These are phyloP conservation scores for Andrena praecox DNA, from an alignment of 2,888 invertebrate species.

Conservation along the genomic window DNA sequence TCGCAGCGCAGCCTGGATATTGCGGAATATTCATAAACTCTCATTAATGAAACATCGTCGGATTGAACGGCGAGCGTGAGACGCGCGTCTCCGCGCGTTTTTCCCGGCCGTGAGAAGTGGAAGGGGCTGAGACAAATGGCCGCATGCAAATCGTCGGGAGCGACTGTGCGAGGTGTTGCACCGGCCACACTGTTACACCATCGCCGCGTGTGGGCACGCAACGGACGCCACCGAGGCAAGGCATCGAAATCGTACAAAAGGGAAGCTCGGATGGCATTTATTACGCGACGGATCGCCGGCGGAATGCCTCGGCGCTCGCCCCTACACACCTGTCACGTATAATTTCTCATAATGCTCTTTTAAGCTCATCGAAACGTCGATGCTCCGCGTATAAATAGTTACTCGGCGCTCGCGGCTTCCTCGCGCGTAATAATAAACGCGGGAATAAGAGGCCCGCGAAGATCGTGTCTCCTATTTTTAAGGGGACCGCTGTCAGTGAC, in stretches of 20 bases:
- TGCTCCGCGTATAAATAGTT: slow-evolving; percentile 32
- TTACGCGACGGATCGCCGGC: slow-evolving; percentile 31
- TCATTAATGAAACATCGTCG: slow-evolving; percentile 60
- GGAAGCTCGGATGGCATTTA: slow-evolving; percentile 35
- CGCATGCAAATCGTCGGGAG: slow-evolving; percentile 45
- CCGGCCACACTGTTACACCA: slow-evolving; percentile 27
- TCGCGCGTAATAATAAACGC: slow-evolving; percentile 40
- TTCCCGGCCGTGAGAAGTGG: slow-evolving; percentile 66
- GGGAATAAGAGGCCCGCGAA: neutral
- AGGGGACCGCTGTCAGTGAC: too few species aligned
- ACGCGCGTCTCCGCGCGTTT: slow-evolving; percentile 9
- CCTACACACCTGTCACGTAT: slow-evolving; percentile 50
- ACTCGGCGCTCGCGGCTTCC: slow-evolving; percentile 8
- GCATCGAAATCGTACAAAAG: slow-evolving; percentile 59
- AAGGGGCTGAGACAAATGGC: slow-evolving; percentile 65
- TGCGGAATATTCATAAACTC: slow-evolving; percentile 65
- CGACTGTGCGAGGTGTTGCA: slow-evolving; percentile 50
- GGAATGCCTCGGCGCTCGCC: slow-evolving; percentile 38
- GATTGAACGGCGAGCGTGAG: slow-evolving; percentile 34
- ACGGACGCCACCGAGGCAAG: slow-evolving; percentile 39
- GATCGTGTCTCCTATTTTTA: neutral
- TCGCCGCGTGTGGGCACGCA: slow-evolving; percentile 39
- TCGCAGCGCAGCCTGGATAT: slow-evolving; percentile 44
- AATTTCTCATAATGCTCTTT: slow-evolving; percentile 38
- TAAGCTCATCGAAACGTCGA: slow-evolving; percentile 38